phyloP scores from a whole-genome alignment of 2,113 vertebrate genomes.

The Pithys albifrons region DNA sequence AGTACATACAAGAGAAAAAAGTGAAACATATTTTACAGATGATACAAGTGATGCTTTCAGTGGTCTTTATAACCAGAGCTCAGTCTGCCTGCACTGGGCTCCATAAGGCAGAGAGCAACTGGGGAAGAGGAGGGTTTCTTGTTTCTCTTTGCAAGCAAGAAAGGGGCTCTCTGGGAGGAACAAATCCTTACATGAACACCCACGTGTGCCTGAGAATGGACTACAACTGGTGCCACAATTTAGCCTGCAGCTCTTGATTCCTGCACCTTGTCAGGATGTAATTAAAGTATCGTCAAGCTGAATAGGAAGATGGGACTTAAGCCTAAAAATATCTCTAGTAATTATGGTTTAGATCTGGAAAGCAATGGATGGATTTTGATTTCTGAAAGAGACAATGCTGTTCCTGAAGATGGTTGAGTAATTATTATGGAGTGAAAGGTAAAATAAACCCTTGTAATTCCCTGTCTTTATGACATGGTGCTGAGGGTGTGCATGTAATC shows the following conservation, averaged over 20 bases:
- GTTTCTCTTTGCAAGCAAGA: background rate
- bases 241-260: constrained; percentile 15
- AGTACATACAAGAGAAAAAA: background rate
- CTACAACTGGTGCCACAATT: background rate
- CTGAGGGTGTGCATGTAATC: background rate
- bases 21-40: background rate
- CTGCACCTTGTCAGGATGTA: constrained; percentile 53
- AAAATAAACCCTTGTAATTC: constrained; percentile 25
- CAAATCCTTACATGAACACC: background rate
- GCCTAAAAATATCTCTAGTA: constrained; percentile 74
- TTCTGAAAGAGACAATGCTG: constrained; percentile 33
- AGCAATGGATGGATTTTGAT: constrained; percentile 4
- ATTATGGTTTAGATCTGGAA: constrained; percentile 63
- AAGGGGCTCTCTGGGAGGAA: background rate
- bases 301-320: constrained; percentile 60
- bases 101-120: background rate
- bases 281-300: constrained; percentile 63
- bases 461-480: background rate
- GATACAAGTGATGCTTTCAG: background rate
- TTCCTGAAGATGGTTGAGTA: constrained; percentile 28
- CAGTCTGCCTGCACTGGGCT: background rate
- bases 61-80: background rate
- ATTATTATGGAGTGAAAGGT: constrained; percentile 14
- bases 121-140: background rate
- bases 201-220: background rate